Percentiles rank a stretch among this genome's conserved stretches.
Evolutionary conservation across 2,113 vertebrate species (phyloP).

Genomic region (Dasyurus viverrinus): DNA sequence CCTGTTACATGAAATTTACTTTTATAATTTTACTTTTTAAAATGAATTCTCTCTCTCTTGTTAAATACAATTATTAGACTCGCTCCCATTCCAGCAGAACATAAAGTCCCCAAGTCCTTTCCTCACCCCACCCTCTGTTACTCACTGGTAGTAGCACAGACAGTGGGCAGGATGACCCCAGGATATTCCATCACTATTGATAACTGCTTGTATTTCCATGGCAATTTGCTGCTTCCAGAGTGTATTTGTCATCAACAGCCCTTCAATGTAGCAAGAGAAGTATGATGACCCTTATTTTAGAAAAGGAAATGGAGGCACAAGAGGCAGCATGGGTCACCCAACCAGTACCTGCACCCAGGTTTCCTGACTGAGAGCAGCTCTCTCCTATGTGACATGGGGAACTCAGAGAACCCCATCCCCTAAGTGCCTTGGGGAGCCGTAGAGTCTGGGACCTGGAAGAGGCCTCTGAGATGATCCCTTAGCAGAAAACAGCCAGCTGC

Average conservation of each 20-base stretch:
- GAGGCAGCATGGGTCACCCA: too few relatives aligned
- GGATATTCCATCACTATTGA: neutral
- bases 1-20: neutral
- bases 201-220: neutral
- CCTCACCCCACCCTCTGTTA: neutral
- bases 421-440: neutral
- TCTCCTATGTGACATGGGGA: too few relatives aligned
- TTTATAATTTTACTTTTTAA: neutral
- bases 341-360: too few relatives aligned
- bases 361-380: neutral
- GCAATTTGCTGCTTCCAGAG: neutral
- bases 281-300: neutral
- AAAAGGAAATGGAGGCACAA: neutral
- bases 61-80: neutral
- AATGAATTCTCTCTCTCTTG: neutral
- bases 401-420: too few relatives aligned
- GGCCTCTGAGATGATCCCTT: neutral
- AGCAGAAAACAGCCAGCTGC: neutral
- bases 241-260: neutral
- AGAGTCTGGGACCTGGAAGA: neutral
- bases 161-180: neutral
- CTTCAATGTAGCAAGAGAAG: neutral
- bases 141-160: neutral
- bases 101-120: neutral
- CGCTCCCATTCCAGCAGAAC: neutral